Evolutionary conservation across 2,113 vertebrate genomes (phyloP).

Genomic region (Pangasianodon gigas): DNA sequence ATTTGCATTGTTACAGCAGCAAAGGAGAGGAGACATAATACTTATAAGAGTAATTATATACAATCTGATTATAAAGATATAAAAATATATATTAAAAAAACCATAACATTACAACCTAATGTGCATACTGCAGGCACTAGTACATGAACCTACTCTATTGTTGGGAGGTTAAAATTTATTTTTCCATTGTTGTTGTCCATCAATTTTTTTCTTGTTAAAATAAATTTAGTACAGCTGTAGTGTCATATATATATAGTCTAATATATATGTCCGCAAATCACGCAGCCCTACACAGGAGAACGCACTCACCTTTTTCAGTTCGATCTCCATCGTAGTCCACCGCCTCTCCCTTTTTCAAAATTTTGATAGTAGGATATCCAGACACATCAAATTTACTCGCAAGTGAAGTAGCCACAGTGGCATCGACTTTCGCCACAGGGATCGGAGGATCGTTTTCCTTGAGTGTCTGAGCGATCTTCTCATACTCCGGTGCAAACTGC

Average conservation of each 20-base stretch:
- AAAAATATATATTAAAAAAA: no score
- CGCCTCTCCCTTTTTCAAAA: slow-evolving; percentile 90
- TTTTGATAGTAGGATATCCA: slow-evolving; percentile 96
- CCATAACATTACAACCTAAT: not conserved
- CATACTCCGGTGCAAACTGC: slow-evolving; percentile 92
- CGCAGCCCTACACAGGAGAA: not conserved
- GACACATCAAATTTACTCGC: slow-evolving; percentile 86
- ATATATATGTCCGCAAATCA: no score
- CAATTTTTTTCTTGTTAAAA: not conserved
- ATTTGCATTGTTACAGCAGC: no score
- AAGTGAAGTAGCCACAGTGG: slow-evolving; percentile 77
- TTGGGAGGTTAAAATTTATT: not conserved
- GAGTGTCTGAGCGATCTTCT: slow-evolving; percentile 86
- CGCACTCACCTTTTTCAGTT: slow-evolving; percentile 79
- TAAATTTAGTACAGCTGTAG: not conserved
- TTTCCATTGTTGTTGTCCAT: not conserved
- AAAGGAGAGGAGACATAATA: no score
- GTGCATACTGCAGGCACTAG: not conserved
- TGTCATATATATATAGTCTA: no score
- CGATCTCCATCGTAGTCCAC: slow-evolving; percentile 91
- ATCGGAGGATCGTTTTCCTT: slow-evolving; percentile 89
- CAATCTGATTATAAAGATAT: no score
- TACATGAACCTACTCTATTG: not conserved
- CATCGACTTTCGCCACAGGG: slow-evolving; percentile 92
- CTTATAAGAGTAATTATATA: no score